These are phyloP conservation scores for Zaprionus davidi DNA, from an alignment of 1,140 invertebrate species.

Conservation along the genomic window DNA sequence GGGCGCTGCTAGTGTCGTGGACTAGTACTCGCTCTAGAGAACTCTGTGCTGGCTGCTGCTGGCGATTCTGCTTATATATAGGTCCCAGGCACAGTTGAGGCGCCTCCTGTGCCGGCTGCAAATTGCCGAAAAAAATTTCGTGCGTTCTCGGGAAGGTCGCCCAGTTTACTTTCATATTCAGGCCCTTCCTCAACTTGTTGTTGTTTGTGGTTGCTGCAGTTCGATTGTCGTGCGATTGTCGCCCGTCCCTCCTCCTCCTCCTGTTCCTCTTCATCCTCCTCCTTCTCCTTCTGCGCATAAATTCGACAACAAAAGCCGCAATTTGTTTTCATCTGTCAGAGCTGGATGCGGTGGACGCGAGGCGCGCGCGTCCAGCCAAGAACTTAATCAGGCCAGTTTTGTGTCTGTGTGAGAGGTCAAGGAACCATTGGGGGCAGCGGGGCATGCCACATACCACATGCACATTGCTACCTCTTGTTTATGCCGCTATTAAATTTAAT, in stretches of 20 bases:
- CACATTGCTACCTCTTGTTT: slow-evolving; percentile 53
- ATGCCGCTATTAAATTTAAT: slow-evolving; percentile 81
- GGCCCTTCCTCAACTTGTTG: slow-evolving; percentile 16
- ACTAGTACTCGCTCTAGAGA: slow-evolving; percentile 84
- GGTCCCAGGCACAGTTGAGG: slow-evolving; percentile 5
- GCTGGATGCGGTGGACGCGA: neutral
- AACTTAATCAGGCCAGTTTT: slow-evolving; percentile 74
- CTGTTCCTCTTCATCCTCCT: neutral
- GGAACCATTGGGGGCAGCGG: slow-evolving; percentile 55
- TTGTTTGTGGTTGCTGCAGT: neutral
- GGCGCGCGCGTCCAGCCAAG: slow-evolving; percentile 39
- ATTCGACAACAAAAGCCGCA: slow-evolving; percentile 80
- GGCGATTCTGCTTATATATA: slow-evolving; percentile 78
- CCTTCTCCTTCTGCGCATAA: slow-evolving; percentile 63
- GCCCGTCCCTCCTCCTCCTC: slow-evolving; percentile 10
- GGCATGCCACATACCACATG: slow-evolving; percentile 20
- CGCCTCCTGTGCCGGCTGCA: slow-evolving; percentile 28
- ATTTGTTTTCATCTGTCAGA: slow-evolving; percentile 78
- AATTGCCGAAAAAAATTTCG: slow-evolving; percentile 56
- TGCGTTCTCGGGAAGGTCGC: slow-evolving; percentile 82
- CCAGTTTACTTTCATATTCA: slow-evolving; percentile 81
- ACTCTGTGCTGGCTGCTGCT: slow-evolving; percentile 64
- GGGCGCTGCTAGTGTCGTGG: slow-evolving; percentile 80
- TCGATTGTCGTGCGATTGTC: slow-evolving; percentile 14
- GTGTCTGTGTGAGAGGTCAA: slow-evolving; percentile 55